Evolutionary conservation across 2,797 vertebrate genomes (phyloP), one percentile per base, ranked within the genome.

Genomic region (Cuculus canorus): DNA sequence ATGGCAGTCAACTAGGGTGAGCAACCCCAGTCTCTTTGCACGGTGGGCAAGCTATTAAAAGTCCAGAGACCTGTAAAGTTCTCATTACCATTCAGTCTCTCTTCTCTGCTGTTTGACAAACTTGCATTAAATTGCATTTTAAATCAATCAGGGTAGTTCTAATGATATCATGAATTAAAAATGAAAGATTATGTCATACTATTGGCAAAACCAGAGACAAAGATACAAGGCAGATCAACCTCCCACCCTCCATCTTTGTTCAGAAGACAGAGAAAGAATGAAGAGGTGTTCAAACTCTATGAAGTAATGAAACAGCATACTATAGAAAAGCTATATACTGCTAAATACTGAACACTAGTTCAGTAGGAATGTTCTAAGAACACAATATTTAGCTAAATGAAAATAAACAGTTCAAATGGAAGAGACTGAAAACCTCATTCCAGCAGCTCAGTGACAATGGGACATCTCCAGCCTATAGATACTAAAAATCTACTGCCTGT

Each of bases 241-340:
- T 90, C 80, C 71, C 70, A 52, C 35, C 76, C 78, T 75, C 45
- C 66, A 60, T 54, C 65, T 61, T 52, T 78, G 32, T 61, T 72
- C n/a, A 66, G 24, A 66, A 54, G 39, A 53, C 22, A 14, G 4
- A 48, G 16, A 25, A 77, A 65, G 88, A 87, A 82, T 90, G 73
- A 33, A 81, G 13, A 39, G 39, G 76, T 25, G 7, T 73, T 77
- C 37, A 66, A 56, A 54, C 33, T 77, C 37, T 48, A 45, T 60
- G 25, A 71, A 66, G 32, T 59, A 45, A 64, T 39, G 39, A 39
- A 39, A 39, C 39, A 39, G 13, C 77, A 35, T 77, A 5, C 61
- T 52, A 73, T 4, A 57, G 65, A 82, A 96, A 93, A 94, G 72
- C 43, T 71, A 93, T 72, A 69, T 78, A 80, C 90, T 83, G 39